Base-by-base conservation (phyloP, 2,113 vertebrate genomes). In the Oreamnos americanus region DNA sequence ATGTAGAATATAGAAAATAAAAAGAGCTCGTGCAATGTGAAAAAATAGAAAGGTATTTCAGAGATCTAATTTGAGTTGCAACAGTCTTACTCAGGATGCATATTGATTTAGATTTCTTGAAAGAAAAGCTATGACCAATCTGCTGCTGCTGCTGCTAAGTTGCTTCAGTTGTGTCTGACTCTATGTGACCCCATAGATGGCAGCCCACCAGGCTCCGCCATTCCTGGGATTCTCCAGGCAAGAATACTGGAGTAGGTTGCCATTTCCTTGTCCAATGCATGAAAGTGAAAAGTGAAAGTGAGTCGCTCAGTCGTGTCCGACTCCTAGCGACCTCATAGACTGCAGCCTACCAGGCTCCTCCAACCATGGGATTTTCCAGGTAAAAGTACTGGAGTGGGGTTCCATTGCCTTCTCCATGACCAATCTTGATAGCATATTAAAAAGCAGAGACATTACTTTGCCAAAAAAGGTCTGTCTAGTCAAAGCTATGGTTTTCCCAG, bases 161-260 rank as follows among this genome's bases (percentile, higher is more conserved):
- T 11, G 1, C 57, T 26, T 58, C 57, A 58, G 57, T 26, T 2
- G 0, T 58, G 25, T 58, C 25, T 0, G 0, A 58, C 9, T 58
- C 57, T 58, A 25, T 58, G 57, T 4, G 57, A 58, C 57, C 7
- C 25, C 23, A 58, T 5, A 12, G 4, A 23, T 2, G 57, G 57
- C 57, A 58, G 57, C 57, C 10, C 23, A 58, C 57, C 57, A 58
- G 25, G 57, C 10, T 58, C 57, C 1, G 4, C 23, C 57, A 58
- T 58, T 25, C 57, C 57, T 26, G 57, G 10, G 10, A 58, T 58
- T 58, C 57, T 58, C 57, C 57, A 58, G 25, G 57, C 23, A 58
- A 58, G 57, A 26, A 26, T 4, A 58, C 57, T 58, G 57, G 57
- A 58, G 57, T 58, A 5, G 23, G 9, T 58, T 58, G 57, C 10